phyloP scores from a whole-genome alignment of 2,113 vertebrate species.

The Heliornis fulica region DNA sequence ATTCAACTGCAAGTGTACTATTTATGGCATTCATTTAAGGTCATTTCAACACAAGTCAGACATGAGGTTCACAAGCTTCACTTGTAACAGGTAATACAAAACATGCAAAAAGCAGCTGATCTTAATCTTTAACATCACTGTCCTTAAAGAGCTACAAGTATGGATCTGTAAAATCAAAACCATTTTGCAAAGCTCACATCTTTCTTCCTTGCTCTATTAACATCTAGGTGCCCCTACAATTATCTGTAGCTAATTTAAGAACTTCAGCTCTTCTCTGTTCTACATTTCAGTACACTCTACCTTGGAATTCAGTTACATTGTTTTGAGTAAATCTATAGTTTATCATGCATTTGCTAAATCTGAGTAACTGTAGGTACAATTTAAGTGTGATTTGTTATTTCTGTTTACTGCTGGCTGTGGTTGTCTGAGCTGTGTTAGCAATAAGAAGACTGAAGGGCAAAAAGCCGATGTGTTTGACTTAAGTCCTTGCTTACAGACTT shows the following conservation, averaged over 20 bases:
- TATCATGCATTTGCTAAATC: background rate
- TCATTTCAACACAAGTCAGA: background rate
- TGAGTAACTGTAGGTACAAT: background rate
- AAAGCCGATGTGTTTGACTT: background rate
- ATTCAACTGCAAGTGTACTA: background rate
- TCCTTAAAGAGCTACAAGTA: background rate
- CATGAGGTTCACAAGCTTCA: background rate
- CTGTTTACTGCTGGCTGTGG: background rate
- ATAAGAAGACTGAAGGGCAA: background rate
- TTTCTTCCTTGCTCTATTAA: background rate
- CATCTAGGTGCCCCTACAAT: rapidly evolving
- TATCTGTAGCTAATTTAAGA: background rate
- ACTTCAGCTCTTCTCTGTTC: background rate
- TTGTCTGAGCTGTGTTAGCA: background rate
- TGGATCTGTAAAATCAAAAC: background rate
- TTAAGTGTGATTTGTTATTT: background rate
- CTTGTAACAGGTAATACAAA: background rate
- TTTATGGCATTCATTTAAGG: background rate
- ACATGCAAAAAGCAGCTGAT: background rate
- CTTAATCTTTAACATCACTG: background rate
- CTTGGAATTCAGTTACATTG: background rate
- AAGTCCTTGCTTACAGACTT: background rate
- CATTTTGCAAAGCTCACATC: background rate
- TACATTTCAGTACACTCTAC: background rate
- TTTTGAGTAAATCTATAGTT: background rate